A percentile compares a stretch with the other conserved stretches of the same genome.
phyloP scores from a whole-genome alignment of 2,113 vertebrate species.

The Micronisus gabar region DNA sequence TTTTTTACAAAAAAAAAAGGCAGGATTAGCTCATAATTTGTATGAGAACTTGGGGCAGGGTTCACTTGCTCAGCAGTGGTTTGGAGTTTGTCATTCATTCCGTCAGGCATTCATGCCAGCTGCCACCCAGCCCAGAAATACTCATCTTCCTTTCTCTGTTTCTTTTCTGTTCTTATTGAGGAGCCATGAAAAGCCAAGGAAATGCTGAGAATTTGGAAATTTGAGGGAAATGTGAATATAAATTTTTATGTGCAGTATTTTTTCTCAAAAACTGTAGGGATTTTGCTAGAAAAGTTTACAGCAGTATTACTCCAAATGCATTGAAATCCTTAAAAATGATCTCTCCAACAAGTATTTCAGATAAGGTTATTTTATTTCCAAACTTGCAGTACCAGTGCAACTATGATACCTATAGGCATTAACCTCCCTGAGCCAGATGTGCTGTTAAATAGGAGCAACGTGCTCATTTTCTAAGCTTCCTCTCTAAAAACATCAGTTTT shows the following conservation, averaged over 20 bases:
- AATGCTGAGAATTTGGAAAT: neutral
- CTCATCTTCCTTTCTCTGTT: neutral
- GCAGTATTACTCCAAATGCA: neutral
- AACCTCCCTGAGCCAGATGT: neutral
- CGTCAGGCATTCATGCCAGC: neutral
- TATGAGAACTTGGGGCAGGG: neutral
- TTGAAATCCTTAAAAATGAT: neutral
- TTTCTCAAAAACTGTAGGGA: neutral
- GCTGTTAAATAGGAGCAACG: neutral
- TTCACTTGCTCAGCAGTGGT: neutral
- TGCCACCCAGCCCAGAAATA: neutral
- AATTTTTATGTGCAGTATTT: neutral
- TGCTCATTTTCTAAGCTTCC: neutral
- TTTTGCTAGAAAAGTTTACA: neutral
- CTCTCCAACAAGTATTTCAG: neutral
- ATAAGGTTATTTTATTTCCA: neutral
- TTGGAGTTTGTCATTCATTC: neutral
- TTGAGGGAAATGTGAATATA: neutral
- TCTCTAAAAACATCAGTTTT: neutral
- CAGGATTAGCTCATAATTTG: neutral
- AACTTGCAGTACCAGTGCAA: neutral
- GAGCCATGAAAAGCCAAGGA: neutral
- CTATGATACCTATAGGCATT: neutral
- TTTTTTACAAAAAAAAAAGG: neutral
- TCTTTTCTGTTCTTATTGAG: neutral